Evolutionary conservation across 1,140 invertebrate genomes (phyloP).

Genomic region (Formica exsecta): DNA sequence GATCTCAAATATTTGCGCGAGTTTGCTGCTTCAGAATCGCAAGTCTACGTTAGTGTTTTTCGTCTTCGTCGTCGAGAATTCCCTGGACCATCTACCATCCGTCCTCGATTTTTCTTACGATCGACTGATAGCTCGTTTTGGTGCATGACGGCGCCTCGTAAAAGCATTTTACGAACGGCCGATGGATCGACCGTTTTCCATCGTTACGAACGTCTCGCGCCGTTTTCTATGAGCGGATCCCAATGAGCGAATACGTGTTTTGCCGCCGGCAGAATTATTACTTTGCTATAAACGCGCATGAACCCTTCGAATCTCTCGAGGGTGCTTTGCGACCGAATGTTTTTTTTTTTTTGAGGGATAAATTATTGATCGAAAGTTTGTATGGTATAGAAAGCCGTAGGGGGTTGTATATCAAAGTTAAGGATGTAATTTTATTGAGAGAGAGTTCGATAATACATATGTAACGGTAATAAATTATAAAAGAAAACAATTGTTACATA

Average conservation of each 20-base stretch:
- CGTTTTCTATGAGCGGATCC: neutral
- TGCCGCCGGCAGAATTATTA: neutral
- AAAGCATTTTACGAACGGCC: constrained; percentile 59
- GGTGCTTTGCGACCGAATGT: constrained; percentile 3
- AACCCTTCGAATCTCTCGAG: constrained; percentile 1
- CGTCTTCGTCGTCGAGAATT: neutral
- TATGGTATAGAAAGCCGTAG: neutral
- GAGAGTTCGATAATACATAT: neutral
- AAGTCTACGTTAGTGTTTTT: neutral
- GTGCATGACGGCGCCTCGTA: constrained; percentile 21
- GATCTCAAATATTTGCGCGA: constrained; percentile 5
- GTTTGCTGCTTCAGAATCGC: constrained; percentile 30
- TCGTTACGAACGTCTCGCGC: constrained; percentile 26
- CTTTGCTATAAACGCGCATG: neutral
- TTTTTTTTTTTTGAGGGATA: neutral
- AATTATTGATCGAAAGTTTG: constrained; percentile 29
- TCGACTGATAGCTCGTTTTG: constrained; percentile 27
- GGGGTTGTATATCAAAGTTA: neutral
- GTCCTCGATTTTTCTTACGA: constrained; percentile 49
- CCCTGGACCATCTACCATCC: constrained; percentile 39
- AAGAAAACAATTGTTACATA: neutral
- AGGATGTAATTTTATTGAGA: neutral
- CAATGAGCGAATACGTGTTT: constrained; percentile 1
- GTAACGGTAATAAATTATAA: neutral
- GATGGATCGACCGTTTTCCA: neutral